Evolutionary conservation across 2,113 vertebrate genomes (phyloP).

Genomic region (Pedionomus torquatus): DNA sequence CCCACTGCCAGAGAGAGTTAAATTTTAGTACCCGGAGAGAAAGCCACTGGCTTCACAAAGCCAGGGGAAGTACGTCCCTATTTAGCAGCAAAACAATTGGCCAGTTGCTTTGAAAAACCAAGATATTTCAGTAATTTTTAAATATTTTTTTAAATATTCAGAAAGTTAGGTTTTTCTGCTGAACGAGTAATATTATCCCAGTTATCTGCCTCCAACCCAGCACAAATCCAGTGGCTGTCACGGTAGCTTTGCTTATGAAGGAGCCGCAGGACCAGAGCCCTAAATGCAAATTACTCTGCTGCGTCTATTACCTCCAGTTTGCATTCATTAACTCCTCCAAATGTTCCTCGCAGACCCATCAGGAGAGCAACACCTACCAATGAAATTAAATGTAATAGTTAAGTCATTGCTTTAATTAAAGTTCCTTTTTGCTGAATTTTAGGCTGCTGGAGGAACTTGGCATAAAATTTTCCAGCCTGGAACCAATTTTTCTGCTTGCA

Average conservation of each 20-base stretch:
- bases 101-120: neutral
- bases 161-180: neutral
- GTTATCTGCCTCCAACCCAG: neutral
- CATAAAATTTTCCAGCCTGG: neutral
- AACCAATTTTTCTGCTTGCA: conserved; percentile 19
- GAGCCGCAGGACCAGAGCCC: neutral
- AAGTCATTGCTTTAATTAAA: neutral
- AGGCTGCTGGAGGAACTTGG: neutral
- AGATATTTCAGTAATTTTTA: neutral
- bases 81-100: neutral
- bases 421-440: neutral
- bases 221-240: neutral
- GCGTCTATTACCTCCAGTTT: neutral
- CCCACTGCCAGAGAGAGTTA: neutral
- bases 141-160: neutral
- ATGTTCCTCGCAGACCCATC: neutral
- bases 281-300: neutral
- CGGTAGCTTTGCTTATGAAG: neutral
- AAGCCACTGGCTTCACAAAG: neutral
- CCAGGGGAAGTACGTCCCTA: neutral
- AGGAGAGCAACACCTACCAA: neutral
- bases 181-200: neutral
- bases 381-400: neutral
- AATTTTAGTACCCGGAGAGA: neutral
- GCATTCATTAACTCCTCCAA: neutral